A percentile compares a stretch with the other conserved stretches of the same genome.
These are phyloP conservation scores for Megaustenia siamemsis DNA, from an alignment of 2,888 invertebrate species.

Conservation along the genomic window DNA sequence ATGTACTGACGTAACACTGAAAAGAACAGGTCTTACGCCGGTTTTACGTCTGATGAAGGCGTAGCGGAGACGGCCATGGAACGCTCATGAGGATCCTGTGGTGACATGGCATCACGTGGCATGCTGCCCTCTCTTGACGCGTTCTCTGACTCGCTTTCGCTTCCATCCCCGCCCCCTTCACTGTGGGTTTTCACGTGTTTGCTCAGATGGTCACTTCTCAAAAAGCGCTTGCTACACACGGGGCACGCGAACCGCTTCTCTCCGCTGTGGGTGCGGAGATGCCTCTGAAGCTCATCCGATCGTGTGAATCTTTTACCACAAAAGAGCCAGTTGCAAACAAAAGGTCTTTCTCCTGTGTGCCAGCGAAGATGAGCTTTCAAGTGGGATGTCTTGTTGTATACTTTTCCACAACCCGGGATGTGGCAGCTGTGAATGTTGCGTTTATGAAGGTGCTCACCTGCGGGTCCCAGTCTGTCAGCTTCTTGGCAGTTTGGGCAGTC, in stretches of 20 bases:
- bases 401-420: conserved; percentile 79
- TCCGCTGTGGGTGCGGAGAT: conserved; percentile 93
- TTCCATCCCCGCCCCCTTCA: conserved; percentile 63
- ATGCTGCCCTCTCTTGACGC: conserved; percentile 60
- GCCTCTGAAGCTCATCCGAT: conserved; percentile 97
- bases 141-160: conserved; percentile 68
- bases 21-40: neutral
- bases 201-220: conserved; percentile 94
- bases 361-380: conserved; percentile 98
- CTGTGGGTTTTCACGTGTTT: conserved; percentile 93
- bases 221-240: conserved; percentile 95
- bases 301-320: conserved; percentile 98
- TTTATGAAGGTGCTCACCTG: conserved; percentile 84
- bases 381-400: conserved; percentile 97
- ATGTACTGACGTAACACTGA: neutral
- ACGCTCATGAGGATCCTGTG: conserved; percentile 8
- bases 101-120: conserved; percentile 44
- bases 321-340: conserved; percentile 98
- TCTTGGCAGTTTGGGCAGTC: conserved; percentile 99
- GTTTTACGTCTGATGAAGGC: conserved; percentile 48
- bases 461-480: conserved; percentile 89
- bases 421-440: conserved; percentile 79
- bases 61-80: conserved; percentile 10
- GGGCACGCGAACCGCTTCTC: conserved; percentile 95
- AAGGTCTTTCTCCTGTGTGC: conserved; percentile 98